These are phyloP conservation scores for Temnothorax longispinosus DNA, from an alignment of 1,140 invertebrate species.

Conservation along the genomic window DNA sequence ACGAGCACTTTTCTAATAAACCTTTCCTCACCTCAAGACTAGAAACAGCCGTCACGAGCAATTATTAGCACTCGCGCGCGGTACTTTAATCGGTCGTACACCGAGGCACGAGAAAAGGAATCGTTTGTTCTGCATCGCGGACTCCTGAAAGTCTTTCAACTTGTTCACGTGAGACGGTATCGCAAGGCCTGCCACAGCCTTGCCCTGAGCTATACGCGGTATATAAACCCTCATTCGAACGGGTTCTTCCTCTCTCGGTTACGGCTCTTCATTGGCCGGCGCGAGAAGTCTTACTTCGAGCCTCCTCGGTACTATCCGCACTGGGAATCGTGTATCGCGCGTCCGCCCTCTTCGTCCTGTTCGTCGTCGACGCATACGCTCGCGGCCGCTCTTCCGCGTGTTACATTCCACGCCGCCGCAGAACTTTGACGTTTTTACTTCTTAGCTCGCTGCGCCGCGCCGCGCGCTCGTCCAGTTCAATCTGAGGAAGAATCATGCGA, in stretches of 20 bases:
- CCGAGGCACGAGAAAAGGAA: slow-evolving; percentile 66
- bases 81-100: slow-evolving; percentile 69
- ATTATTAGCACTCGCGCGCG: slow-evolving; percentile 64
- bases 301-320: slow-evolving; percentile 70
- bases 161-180: slow-evolving; percentile 77
- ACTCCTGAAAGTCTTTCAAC: slow-evolving; percentile 74
- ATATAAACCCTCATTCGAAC: slow-evolving; percentile 77
- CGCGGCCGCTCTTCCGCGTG: slow-evolving; percentile 42
- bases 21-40: background rate
- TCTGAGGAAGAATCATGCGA: slow-evolving; percentile 39
- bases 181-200: slow-evolving; percentile 71
- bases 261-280: slow-evolving; percentile 67
- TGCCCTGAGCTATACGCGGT: slow-evolving; percentile 75
- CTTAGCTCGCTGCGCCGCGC: slow-evolving; percentile 1
- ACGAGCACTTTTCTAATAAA: slow-evolving; percentile 1
- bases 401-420: slow-evolving; percentile 43
- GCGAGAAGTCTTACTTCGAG: slow-evolving; percentile 71
- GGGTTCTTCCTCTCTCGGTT: slow-evolving; percentile 73
- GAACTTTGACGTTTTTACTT: slow-evolving; percentile 46
- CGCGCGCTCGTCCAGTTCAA: slow-evolving; percentile 36
- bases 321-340: slow-evolving; percentile 58
- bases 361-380: slow-evolving; percentile 59
- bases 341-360: slow-evolving; percentile 59
- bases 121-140: slow-evolving; percentile 76
- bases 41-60: slow-evolving; percentile 54